Evolutionary conservation across 1,140 invertebrate species (phyloP).

Genomic region (Mycetomoellerius zeteki): DNA sequence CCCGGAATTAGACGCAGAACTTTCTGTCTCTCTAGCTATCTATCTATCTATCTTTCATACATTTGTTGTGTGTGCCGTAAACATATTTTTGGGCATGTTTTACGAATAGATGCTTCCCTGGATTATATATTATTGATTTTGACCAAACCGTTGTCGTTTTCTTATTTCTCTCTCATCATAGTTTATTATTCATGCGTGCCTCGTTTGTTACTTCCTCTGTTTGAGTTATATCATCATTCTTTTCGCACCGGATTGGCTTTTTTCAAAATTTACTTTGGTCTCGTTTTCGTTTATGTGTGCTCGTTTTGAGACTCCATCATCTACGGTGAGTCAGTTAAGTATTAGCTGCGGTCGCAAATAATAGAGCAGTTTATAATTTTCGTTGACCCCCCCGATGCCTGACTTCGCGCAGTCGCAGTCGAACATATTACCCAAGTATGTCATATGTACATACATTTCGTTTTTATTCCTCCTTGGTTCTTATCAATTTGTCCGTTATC

Average conservation of each 20-base stretch:
- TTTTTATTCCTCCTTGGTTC: slow-evolving; percentile 47
- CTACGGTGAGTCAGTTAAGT: neutral
- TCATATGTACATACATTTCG: slow-evolving; percentile 38
- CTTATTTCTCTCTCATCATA: slow-evolving; percentile 68
- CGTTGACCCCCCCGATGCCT: slow-evolving; percentile 41
- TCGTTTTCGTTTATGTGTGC: slow-evolving; percentile 25
- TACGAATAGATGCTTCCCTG: slow-evolving; percentile 85
- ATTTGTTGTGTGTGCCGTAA: slow-evolving; percentile 83
- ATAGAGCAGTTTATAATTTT: slow-evolving; percentile 56
- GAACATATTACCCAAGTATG: neutral
- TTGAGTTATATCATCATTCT: slow-evolving; percentile 23
- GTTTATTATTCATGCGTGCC: slow-evolving; percentile 48
- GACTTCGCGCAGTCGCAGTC: slow-evolving; percentile 35
- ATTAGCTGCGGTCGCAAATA: slow-evolving; percentile 51
- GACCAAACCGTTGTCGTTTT: slow-evolving; percentile 77
- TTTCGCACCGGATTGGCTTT: slow-evolving; percentile 83
- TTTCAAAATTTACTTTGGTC: slow-evolving; percentile 83
- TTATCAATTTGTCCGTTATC: slow-evolving; percentile 65
- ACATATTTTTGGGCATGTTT: slow-evolving; percentile 86
- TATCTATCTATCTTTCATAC: slow-evolving; percentile 59
- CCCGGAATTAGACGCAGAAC: slow-evolving; percentile 53
- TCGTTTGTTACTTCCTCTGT: slow-evolving; percentile 32
- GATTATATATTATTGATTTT: slow-evolving; percentile 62
- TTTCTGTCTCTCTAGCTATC: slow-evolving; percentile 43
- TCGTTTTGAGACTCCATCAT: neutral